phyloP scores from a whole-genome alignment of 2,113 vertebrate species.

The Antennarius striatus region DNA sequence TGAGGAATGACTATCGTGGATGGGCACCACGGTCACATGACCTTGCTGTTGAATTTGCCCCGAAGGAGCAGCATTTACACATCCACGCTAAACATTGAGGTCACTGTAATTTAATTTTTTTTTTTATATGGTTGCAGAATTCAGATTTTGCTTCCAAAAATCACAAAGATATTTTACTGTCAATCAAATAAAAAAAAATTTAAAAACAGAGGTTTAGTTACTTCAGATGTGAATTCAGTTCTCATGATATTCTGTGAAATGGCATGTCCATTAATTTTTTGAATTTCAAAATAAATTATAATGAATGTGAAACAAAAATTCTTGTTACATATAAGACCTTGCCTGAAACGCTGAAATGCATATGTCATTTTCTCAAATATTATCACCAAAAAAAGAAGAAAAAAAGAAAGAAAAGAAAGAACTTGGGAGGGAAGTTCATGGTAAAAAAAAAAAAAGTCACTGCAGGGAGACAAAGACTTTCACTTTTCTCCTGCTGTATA shows the following conservation, averaged over 20 bases:
- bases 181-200: too few relatives aligned
- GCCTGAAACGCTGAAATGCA: too few relatives aligned
- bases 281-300: too few relatives aligned
- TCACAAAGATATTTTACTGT: neutral
- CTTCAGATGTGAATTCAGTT: too few relatives aligned
- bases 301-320: too few relatives aligned
- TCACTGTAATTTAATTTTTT: constrained; percentile 16
- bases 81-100: constrained; percentile 45
- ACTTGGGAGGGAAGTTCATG: neutral
- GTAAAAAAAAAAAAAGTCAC: neutral
- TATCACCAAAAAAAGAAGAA: too few relatives aligned
- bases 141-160: neutral
- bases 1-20: constrained; percentile 71
- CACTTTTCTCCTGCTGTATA: neutral
- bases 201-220: too few relatives aligned
- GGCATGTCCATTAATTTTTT: too few relatives aligned
- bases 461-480: constrained; percentile 17
- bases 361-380: too few relatives aligned
- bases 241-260: too few relatives aligned
- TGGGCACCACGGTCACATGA: constrained; percentile 73
- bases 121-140: constrained; percentile 13
- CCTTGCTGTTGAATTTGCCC: constrained; percentile 62
- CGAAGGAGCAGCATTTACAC: constrained; percentile 30
- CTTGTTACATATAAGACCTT: too few relatives aligned
- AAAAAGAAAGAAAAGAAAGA: neutral